Conservation (phyloP, 2,888 invertebrate species). For the Galerucella calmariensis region DNA sequence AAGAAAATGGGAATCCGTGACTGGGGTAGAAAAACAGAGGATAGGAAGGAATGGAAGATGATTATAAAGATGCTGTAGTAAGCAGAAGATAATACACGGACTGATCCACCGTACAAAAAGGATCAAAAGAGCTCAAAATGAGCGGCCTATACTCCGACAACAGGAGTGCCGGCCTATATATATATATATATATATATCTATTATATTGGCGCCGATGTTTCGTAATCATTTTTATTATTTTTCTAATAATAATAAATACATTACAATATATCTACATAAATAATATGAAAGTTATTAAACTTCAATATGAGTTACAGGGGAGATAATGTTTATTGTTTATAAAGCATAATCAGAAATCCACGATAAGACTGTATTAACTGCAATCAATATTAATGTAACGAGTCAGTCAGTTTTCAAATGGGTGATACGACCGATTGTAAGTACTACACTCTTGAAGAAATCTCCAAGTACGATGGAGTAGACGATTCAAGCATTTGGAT, state of each 20-base stretch:
- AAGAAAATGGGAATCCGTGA: too few relatives aligned
- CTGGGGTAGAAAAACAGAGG: too few relatives aligned
- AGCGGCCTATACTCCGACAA: too few relatives aligned
- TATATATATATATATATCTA: too few relatives aligned
- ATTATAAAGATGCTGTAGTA: too few relatives aligned
- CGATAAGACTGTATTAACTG: neutral
- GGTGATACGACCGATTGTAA: neutral
- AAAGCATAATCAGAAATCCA: neutral
- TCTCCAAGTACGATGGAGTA: conserved; percentile 70
- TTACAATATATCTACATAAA: neutral
- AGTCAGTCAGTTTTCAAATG: neutral
- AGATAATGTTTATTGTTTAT: conserved; percentile 1
- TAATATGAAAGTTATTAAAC: neutral
- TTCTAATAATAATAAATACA: neutral
- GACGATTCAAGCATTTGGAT: conserved; percentile 71
- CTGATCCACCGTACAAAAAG: too few relatives aligned
- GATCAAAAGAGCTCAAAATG: too few relatives aligned
- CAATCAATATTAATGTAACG: neutral
- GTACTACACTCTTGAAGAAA: conserved; percentile 64
- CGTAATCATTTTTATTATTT: neutral
- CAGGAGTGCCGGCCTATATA: too few relatives aligned
- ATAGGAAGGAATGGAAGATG: too few relatives aligned
- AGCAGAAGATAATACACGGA: too few relatives aligned
- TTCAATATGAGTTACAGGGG: neutral
- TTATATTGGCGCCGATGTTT: too few relatives aligned